A percentile compares a stretch with the other conserved stretches of the same genome.
Conservation (phyloP, 2,797 vertebrate species). For the Paguma larvata region DNA sequence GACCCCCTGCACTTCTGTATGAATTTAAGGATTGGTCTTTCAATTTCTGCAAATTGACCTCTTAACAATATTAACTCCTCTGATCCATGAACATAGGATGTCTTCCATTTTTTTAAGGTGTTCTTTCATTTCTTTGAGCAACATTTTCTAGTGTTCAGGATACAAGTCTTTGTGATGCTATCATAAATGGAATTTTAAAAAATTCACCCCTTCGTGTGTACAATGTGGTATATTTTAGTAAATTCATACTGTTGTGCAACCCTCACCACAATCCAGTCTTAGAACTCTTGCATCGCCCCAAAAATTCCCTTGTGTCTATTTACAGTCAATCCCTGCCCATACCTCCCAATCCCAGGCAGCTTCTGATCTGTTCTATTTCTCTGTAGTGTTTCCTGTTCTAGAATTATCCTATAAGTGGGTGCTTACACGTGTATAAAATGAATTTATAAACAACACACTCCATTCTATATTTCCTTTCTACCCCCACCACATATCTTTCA, state of each 20-base stretch:
- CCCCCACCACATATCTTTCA: not conserved
- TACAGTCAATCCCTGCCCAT: not conserved
- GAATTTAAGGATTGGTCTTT: slow-evolving; percentile 11
- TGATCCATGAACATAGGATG: not conserved
- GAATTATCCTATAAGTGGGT: not conserved
- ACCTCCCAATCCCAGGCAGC: not conserved
- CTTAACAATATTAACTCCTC: not conserved
- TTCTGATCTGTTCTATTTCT: not conserved
- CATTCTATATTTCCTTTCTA: not conserved
- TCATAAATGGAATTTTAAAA: not conserved
- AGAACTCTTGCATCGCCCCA: not conserved
- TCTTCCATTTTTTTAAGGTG: not conserved
- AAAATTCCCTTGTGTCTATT: not conserved
- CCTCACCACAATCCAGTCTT: not conserved
- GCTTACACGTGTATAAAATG: not conserved
- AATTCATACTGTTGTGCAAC: not conserved
- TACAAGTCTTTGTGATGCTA: not conserved
- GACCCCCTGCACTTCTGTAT: not conserved
- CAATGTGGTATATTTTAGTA: not conserved
- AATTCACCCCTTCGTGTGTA: not conserved
- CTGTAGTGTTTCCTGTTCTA: not conserved
- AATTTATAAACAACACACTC: not conserved
- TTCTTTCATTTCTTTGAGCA: not conserved
- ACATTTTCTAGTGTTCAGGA: not conserved
- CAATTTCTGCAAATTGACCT: not conserved